Conservation (phyloP, 1,140 invertebrate genomes). For the Drosophila sechellia region DNA sequence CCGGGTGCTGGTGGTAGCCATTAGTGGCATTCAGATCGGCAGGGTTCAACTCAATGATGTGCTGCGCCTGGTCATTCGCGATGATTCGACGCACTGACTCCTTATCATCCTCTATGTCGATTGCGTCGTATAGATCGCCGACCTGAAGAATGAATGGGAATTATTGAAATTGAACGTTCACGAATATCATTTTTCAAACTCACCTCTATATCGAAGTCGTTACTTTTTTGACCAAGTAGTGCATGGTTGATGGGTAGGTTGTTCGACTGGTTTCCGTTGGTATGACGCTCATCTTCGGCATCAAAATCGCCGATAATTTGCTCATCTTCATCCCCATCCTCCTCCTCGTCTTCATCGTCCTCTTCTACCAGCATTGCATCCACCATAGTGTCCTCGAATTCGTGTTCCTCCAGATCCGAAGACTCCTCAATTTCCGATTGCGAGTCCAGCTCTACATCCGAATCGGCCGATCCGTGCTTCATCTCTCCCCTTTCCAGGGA, state of each 20-base stretch:
- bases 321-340: constrained; percentile 67
- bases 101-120: constrained; percentile 86
- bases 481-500: constrained; percentile 93
- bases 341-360: constrained; percentile 68
- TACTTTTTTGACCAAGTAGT: constrained; percentile 50
- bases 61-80: constrained; percentile 29
- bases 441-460: constrained; percentile 86
- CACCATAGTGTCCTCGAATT: constrained; percentile 85
- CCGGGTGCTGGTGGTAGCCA: constrained; percentile 57
- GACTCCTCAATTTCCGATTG: constrained; percentile 85
- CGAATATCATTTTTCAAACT: constrained; percentile 17
- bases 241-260: constrained; percentile 54
- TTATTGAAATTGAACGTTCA: background rate
- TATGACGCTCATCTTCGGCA: constrained; percentile 18
- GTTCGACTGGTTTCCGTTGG: constrained; percentile 28
- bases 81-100: constrained; percentile 84
- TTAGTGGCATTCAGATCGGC: constrained; percentile 75
- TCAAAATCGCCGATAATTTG: constrained; percentile 54
- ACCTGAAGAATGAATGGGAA: constrained; percentile 49
- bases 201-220: constrained; percentile 81
- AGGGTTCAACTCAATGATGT: constrained; percentile 77
- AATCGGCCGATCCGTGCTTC: constrained; percentile 88
- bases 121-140: constrained; percentile 85
- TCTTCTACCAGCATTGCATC: constrained; percentile 80
- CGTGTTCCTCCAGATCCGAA: constrained; percentile 85